These are phyloP conservation scores for Labeo catla DNA, from an alignment of 2,113 vertebrate species.

Conservation along the genomic window DNA sequence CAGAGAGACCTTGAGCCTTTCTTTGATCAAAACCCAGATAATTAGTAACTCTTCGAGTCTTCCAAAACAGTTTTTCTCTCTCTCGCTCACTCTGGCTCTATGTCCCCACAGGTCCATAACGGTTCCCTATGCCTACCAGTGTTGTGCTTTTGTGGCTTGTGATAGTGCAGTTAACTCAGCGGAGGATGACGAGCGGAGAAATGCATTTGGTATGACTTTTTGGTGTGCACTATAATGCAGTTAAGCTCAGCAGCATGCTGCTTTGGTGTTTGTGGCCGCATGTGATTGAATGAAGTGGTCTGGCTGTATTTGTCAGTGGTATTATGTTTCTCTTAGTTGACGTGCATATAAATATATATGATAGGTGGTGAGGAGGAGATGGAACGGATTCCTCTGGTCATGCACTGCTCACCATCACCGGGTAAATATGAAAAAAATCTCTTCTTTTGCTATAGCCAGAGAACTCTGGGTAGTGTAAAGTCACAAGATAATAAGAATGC, in stretches of 20 bases:
- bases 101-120: slow-evolving; percentile 84
- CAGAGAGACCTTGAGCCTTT: slow-evolving; percentile 24
- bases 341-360: slow-evolving; percentile 44
- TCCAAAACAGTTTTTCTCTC: background rate
- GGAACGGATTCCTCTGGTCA: slow-evolving; percentile 83
- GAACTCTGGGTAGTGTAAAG: background rate
- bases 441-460: background rate
- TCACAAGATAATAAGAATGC: background rate
- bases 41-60: background rate
- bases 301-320: slow-evolving; percentile 9
- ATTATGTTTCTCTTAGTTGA: slow-evolving; percentile 11
- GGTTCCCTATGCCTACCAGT: slow-evolving; percentile 96
- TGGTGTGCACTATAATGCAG: background rate
- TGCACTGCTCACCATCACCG: slow-evolving; percentile 93
- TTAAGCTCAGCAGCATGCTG: background rate
- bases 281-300: slow-evolving; percentile 8
- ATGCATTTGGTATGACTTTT: slow-evolving; percentile 70
- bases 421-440: slow-evolving; percentile 73
- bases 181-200: slow-evolving; percentile 75
- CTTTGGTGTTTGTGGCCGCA: background rate
- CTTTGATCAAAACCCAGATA: slow-evolving; percentile 22
- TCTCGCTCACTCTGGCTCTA: background rate
- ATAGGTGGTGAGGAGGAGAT: slow-evolving; percentile 78
- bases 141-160: slow-evolving; percentile 93
- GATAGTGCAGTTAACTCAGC: slow-evolving; percentile 78